Base-by-base conservation (phyloP, 2,888 invertebrate species). In the Lasioglossum leucozonium region DNA sequence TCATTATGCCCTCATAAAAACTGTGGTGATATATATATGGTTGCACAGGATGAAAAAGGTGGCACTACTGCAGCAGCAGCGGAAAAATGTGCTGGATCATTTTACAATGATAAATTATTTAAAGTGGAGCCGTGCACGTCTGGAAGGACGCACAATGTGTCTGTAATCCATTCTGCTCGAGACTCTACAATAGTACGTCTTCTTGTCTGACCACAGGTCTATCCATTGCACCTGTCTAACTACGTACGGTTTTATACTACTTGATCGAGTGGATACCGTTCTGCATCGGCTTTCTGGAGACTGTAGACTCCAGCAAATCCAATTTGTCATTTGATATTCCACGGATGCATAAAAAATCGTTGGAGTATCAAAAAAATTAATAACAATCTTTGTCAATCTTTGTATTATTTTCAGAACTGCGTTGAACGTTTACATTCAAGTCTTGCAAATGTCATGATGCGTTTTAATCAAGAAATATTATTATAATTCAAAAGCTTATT, bases 131-230 rank as follows among this genome's bases (percentile, higher is more conserved):
- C 11, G n/a, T 5, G 37, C n/a, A 13, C 69, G 22, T 40, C 37
- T 40, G 13, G 40, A 40, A 40, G 22, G 37, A 40, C n/a, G 37
- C 5, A 34, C 30, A 34, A 69, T 69, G 40, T 22, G 40, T 40
- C 37, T n/a, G 26, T 26, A 47, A 51, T 81, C n/a, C 65, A 72
- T 78, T 81, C 62, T 72, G 44, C 77, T 81, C n/a, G 65, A n/a
- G 40, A 40, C 40, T 47, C 34, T 34, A n/a, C 40, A 40, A 40
- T 26, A 47, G 44, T 37, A n/a, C 65, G 18, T 77, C 69, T 71
- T 18, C 42, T 44, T 42, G 67, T n/a, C 13, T 34, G 34, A 58
- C 75, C 69, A 40, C 75, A 16, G 22, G 30, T 55, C 26, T 34
- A 76, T 69, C 44, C 30, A 44, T 62, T 51, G 67, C 16, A 13